Base-by-base conservation (phyloP, 2,888 invertebrate genomes). In the Lagria hirta region DNA sequence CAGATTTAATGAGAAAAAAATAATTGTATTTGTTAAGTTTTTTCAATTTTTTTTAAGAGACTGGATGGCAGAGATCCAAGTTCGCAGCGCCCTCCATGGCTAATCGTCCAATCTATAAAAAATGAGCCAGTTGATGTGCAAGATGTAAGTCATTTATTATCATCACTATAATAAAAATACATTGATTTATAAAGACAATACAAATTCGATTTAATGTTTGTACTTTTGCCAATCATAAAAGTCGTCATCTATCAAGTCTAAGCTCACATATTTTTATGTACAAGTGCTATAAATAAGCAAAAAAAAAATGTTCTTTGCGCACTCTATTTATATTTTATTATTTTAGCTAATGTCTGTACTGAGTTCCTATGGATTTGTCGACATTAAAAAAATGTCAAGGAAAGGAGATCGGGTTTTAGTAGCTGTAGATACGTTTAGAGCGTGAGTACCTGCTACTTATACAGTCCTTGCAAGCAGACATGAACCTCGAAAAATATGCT, bases 321-420 rank as follows among this genome's bases (percentile, higher is more conserved):
- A n/a, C n/a, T n/a, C n/a, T n/a, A n/a, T n/a, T n/a, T n/a, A n/a
- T n/a, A 20, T 20, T 20, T 20, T 30, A 30, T 36, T 16, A 23
- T 45, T 32, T 2, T 62, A 83, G 83, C 67, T 83, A 50, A 73
- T 75, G 23, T 69, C 75, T 18, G 65, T 75, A 42, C 73, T 86
- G 35, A 76, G 81, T 6, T 64, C 68, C 7, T 82, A 74, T 65
- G 85, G 85, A 0, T 74, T 75, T 21, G 74, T 84, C 15, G 86
- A 86, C 66, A 71, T 86, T 6, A 79, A 78, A 60, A 75, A 75
- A 21, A 69, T 75, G 44, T 75, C 78, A 6, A 63, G 62, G 14
- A 70, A 55, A 27, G 62, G 53, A n/a, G 52, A 69, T 26, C 69
- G 74, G 3, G 81, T 81, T 3, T 67, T 86, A 10, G 73, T 86